These are phyloP conservation scores for Littorina saxatilis DNA, from an alignment of 1,140 invertebrate genomes.

Conservation along the genomic window DNA sequence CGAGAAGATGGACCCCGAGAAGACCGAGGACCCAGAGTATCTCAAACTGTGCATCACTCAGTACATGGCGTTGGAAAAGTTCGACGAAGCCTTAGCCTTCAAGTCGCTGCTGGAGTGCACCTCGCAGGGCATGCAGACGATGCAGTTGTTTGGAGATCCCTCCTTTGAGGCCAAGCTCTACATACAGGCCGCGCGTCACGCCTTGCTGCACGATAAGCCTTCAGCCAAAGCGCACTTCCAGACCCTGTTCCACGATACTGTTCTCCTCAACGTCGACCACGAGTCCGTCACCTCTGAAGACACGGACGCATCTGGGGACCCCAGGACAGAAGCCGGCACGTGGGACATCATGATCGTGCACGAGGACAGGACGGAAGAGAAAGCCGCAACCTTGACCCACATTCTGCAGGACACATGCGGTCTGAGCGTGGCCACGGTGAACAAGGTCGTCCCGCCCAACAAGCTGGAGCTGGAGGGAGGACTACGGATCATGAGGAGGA, in stretches of 20 bases:
- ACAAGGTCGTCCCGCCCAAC: background rate
- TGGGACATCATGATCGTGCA: background rate
- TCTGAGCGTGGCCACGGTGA: background rate
- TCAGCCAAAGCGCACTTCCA: background rate
- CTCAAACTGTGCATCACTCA: background rate
- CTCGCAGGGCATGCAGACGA: background rate
- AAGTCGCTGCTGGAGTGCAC: background rate
- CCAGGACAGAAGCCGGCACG: background rate
- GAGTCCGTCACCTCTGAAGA: background rate
- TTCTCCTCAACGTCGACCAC: background rate
- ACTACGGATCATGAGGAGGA: slow-evolving; percentile 9
- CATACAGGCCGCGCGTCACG: background rate
- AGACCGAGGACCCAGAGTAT: background rate
- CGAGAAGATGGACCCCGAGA: background rate
- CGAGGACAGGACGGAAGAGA: background rate
- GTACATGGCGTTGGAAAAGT: background rate
- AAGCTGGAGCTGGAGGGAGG: background rate
- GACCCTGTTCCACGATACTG: background rate
- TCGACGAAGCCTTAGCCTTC: background rate
- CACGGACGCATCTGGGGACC: background rate
- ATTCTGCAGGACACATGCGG: background rate
- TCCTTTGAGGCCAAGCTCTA: background rate
- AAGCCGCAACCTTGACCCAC: background rate
- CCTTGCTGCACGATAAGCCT: background rate
- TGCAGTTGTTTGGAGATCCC: background rate